phyloP scores from a whole-genome alignment of 2,797 vertebrate genomes.

The Hephaestus fuliginosus region DNA sequence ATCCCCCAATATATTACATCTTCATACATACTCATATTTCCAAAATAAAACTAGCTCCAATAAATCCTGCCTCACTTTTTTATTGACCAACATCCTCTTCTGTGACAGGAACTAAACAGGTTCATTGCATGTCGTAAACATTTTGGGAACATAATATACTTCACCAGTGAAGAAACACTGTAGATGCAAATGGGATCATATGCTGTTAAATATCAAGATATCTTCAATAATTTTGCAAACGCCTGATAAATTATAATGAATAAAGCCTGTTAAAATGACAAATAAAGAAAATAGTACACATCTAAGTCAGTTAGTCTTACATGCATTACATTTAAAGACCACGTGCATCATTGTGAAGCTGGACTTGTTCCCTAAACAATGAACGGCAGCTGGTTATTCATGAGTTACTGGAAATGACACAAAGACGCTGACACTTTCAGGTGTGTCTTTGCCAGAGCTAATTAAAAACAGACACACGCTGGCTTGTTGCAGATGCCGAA shows the following conservation, averaged over 20 bases:
- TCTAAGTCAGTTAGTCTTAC: background rate
- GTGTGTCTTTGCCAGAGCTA: slow-evolving; percentile 45
- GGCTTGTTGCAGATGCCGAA: slow-evolving; percentile 33
- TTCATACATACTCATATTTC: too few species aligned
- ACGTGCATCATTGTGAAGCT: background rate
- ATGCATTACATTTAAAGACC: background rate
- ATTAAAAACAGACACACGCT: slow-evolving; percentile 42
- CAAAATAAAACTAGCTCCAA: too few species aligned
- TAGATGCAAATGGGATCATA: background rate
- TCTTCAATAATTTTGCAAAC: background rate
- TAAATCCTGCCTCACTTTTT: too few species aligned
- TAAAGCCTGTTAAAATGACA: background rate
- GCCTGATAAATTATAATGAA: background rate
- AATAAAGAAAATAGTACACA: background rate
- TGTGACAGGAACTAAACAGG: background rate
- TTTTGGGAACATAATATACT: background rate
- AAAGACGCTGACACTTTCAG: slow-evolving; percentile 8
- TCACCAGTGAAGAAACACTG: too few species aligned
- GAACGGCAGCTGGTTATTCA: slow-evolving; percentile 57
- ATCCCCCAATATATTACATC: background rate
- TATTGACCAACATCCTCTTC: background rate
- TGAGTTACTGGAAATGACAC: slow-evolving; percentile 37
- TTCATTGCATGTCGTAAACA: background rate
- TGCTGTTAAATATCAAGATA: background rate
- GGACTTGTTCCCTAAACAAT: background rate